Evolutionary conservation across 2,888 invertebrate species (phyloP).

Genomic region (Listrodromus nycthemerus): DNA sequence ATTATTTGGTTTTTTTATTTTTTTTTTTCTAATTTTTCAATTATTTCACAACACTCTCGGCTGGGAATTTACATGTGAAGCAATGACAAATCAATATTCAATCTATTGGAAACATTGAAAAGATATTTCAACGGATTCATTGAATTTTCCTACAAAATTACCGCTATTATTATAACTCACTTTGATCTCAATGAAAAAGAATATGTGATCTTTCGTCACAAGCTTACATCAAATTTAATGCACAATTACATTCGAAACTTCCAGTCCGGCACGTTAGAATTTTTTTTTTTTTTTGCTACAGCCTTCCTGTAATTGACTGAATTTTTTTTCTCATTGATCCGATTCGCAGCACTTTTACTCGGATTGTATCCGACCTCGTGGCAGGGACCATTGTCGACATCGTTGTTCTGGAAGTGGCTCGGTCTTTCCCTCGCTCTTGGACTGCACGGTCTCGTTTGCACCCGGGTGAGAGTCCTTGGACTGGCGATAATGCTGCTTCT

Average conservation of each 20-base stretch:
- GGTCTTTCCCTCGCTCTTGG: constrained; percentile 87
- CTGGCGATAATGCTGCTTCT: constrained; percentile 85
- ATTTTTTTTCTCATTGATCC: neutral
- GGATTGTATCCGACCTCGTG: constrained; percentile 83
- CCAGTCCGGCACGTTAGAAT: too few species aligned
- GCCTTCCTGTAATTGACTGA: too few species aligned
- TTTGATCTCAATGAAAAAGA: too few species aligned
- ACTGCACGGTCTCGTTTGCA: constrained; percentile 87
- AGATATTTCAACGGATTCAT: too few species aligned
- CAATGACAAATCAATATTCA: too few species aligned
- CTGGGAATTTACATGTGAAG: too few species aligned
- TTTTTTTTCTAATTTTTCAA: neutral
- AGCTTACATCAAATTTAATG: too few species aligned
- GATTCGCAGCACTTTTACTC: constrained; percentile 79
- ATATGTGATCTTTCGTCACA: too few species aligned
- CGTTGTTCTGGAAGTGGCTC: constrained; percentile 86
- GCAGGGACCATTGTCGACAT: constrained; percentile 84
- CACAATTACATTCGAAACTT: too few species aligned
- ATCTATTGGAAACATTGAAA: too few species aligned
- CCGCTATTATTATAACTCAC: too few species aligned
- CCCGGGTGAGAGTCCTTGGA: constrained; percentile 85
- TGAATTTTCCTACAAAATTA: neutral
- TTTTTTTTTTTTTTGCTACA: neutral
- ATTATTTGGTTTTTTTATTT: neutral
- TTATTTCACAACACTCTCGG: too few species aligned